These are phyloP conservation scores for Drosophila neonasuta DNA, from an alignment of 2,888 invertebrate genomes.

Conservation along the genomic window DNA sequence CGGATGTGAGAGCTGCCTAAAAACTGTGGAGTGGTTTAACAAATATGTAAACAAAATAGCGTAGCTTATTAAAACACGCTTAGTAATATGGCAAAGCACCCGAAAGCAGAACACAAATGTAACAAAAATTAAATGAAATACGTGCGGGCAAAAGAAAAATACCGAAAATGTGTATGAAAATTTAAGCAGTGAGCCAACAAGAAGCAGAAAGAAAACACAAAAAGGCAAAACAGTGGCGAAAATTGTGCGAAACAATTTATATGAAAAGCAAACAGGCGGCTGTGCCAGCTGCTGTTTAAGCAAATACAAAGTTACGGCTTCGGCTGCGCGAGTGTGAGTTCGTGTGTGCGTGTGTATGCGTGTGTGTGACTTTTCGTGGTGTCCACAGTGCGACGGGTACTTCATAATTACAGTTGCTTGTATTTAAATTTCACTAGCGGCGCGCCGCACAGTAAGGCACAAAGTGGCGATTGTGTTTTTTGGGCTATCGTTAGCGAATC, in stretches of 20 bases:
- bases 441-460: conserved; percentile 26
- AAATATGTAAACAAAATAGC: conserved; percentile 41
- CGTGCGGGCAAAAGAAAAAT: conserved; percentile 59
- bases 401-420: conserved; percentile 69
- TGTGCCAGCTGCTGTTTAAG: conserved; percentile 68
- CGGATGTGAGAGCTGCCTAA: conserved; percentile 21
- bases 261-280: conserved; percentile 61
- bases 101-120: conserved; percentile 33
- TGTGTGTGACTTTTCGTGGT: conserved; percentile 63
- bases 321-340: conserved; percentile 11
- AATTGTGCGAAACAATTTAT: conserved; percentile 63
- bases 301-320: conserved; percentile 68
- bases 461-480: conserved; percentile 46
- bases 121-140: conserved; percentile 57
- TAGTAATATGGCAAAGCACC: conserved; percentile 30
- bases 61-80: conserved; percentile 55
- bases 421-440: conserved; percentile 65
- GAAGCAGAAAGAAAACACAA: conserved; percentile 23
- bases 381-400: conserved; percentile 56
- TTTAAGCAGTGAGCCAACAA: conserved; percentile 37
- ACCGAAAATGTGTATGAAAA: conserved; percentile 52
- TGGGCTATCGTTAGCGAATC: conserved; percentile 18
- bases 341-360: conserved; percentile 8
- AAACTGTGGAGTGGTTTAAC: conserved; percentile 21
- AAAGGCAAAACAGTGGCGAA: conserved; percentile 43